Base-by-base conservation (phyloP, 2,113 vertebrate species). In the Mesoclemmys tuberculata region DNA sequence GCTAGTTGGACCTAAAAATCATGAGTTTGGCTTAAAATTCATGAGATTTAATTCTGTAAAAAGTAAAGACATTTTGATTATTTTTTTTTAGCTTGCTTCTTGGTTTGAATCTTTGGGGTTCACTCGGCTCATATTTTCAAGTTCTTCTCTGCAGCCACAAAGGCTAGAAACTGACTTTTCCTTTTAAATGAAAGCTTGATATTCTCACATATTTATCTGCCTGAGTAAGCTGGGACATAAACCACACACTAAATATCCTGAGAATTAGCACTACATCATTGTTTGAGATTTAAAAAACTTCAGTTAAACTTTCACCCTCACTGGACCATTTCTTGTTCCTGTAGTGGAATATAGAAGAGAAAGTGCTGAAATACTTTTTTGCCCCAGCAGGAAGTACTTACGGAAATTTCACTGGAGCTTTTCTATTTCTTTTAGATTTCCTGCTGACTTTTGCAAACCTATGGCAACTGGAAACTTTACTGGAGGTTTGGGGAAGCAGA, bases 321-420 rank as follows among this genome's bases (percentile, higher is more conserved):
- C 93, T 91, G 41, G 52, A 91, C 81, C 95, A 96, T 97, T 97
- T 96, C 90, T 96, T 94, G 86, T 97, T 96, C 92, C 96, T 95
- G 94, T 93, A 95, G 95, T 92, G 95, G 92, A 96, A 97, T 95
- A 96, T 95, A 94, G 93, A 96, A 97, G 16, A 97, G 96, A 95
- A 97, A 97, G 90, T 96, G 83, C 95, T 96, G 92, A 95, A 96
- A 93, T 88, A 82, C 49, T 78, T 94, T 88, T 94, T 79, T 95
- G 89, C 83, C 84, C 85, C n/a, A 88, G 89, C 78, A 94, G 82
- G 90, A 89, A 94, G 95, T 84, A 68, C 79, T 97, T 95, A 94
- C 93, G 94, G 87, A 92, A 91, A 94, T 81, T 93, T 2, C 0
- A 29, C 64, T 56, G 86, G 87, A 97, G 86, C 71, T 55, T 64